Conservation (phyloP, 1,140 invertebrate species). For the Scaptomyza hsui region DNA sequence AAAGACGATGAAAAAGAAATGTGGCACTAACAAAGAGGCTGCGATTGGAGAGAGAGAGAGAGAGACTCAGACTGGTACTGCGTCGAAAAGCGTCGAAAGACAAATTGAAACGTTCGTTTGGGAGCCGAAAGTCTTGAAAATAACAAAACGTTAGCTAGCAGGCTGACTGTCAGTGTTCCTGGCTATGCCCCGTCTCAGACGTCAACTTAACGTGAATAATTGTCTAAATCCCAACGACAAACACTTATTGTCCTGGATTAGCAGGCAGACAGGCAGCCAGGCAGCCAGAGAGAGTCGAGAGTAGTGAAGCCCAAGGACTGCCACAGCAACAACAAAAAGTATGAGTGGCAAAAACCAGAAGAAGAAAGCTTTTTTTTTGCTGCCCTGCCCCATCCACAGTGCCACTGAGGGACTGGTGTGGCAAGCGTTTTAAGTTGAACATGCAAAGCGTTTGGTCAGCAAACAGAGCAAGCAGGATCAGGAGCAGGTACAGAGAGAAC, state of each 20-base stretch:
- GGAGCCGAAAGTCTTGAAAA: constrained; percentile 20
- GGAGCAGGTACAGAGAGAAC: constrained; percentile 30
- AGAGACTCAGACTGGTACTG: neutral
- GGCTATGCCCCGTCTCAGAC: constrained; percentile 71
- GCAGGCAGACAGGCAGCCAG: constrained; percentile 55
- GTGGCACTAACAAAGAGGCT: constrained; percentile 39
- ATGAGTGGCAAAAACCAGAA: constrained; percentile 55
- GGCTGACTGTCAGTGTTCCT: constrained; percentile 64
- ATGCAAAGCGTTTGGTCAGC: constrained; percentile 65
- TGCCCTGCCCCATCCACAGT: constrained; percentile 15
- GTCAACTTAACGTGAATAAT: constrained; percentile 83
- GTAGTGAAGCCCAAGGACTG: constrained; percentile 58
- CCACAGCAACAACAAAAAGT: constrained; percentile 43
- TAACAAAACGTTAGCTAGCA: constrained; percentile 42
- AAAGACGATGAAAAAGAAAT: constrained; percentile 30
- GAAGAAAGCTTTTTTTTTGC: constrained; percentile 65
- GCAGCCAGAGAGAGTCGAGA: neutral
- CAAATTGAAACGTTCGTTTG: constrained; percentile 59
- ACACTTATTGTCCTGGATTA: constrained; percentile 83
- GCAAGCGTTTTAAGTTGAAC: constrained; percentile 75
- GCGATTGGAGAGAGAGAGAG: neutral
- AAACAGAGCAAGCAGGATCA: constrained; percentile 22
- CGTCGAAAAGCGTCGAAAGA: constrained; percentile 9
- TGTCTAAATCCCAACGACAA: constrained; percentile 83
- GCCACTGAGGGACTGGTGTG: constrained; percentile 25